Evolutionary conservation across 2,797 vertebrate species (phyloP).

Genomic region (Eleutherodactylus coqui): DNA sequence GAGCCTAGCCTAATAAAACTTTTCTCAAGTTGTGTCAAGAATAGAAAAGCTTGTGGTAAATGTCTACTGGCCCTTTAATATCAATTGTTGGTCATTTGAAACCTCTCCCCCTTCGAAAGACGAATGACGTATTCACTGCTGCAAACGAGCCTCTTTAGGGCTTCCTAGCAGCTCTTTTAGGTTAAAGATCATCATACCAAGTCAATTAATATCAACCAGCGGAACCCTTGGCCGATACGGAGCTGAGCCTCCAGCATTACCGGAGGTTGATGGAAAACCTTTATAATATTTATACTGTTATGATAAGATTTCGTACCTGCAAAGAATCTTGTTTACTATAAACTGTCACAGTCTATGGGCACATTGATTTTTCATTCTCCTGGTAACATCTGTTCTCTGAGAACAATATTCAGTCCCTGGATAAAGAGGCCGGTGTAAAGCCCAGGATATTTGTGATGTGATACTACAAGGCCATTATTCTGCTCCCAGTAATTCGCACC

Average conservation of each 20-base stretch:
- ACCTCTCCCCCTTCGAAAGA: too few relatives aligned
- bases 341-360: conserved; percentile 57
- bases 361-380: conserved; percentile 60
- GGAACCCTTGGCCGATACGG: background rate
- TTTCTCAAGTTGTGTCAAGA: too few relatives aligned
- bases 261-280: conserved; percentile 36
- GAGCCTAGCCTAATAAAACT: too few relatives aligned
- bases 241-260: background rate
- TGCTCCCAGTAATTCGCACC: conserved; percentile 12
- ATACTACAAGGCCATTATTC: conserved; percentile 6
- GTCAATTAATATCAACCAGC: conserved; percentile 8
- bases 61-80: background rate
- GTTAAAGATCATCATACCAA: background rate
- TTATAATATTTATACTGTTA: conserved; percentile 52
- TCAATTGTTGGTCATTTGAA: background rate
- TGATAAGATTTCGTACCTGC: conserved; percentile 49
- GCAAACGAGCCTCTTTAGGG: background rate
- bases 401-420: conserved; percentile 43
- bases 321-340: conserved; percentile 54
- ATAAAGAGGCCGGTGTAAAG: conserved; percentile 22
- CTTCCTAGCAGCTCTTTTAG: background rate
- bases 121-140: background rate
- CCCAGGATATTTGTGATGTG: conserved; percentile 23
- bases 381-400: conserved; percentile 44
- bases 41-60: too few relatives aligned